phyloP scores from a whole-genome alignment of 2,113 vertebrate species.

The Pseudopodoces humilis region DNA sequence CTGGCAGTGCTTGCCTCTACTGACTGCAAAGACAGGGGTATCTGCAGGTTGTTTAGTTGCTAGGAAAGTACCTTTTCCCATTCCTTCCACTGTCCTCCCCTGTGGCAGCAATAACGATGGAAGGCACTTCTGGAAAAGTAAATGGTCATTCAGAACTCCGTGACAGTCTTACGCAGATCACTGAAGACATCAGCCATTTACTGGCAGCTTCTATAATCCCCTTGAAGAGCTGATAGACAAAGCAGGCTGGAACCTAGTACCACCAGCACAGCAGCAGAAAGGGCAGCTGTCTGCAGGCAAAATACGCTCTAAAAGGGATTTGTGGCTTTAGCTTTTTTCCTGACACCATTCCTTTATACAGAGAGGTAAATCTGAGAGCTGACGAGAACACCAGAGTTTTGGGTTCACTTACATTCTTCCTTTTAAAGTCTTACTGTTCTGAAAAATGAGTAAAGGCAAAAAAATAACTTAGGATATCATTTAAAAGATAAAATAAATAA shows the following conservation, averaged over 20 bases:
- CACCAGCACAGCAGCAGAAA: background rate
- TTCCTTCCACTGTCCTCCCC: background rate
- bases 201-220: background rate
- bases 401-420: background rate
- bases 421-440: background rate
- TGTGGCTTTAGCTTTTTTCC: background rate
- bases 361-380: background rate
- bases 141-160: background rate
- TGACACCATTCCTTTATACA: background rate
- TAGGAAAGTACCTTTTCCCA: background rate
- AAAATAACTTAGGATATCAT: background rate
- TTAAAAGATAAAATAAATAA: background rate
- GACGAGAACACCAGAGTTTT: background rate
- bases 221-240: background rate
- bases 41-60: background rate
- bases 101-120: background rate
- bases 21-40: background rate
- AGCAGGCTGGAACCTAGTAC: background rate
- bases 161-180: background rate
- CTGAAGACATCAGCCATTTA: background rate
- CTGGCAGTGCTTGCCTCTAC: fast-evolving
- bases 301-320: background rate
- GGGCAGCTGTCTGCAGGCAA: background rate
- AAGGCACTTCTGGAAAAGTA: background rate
- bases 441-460: background rate